These are phyloP conservation scores for Scrobipalpa costella DNA, from an alignment of 2,888 invertebrate species.

Conservation along the genomic window DNA sequence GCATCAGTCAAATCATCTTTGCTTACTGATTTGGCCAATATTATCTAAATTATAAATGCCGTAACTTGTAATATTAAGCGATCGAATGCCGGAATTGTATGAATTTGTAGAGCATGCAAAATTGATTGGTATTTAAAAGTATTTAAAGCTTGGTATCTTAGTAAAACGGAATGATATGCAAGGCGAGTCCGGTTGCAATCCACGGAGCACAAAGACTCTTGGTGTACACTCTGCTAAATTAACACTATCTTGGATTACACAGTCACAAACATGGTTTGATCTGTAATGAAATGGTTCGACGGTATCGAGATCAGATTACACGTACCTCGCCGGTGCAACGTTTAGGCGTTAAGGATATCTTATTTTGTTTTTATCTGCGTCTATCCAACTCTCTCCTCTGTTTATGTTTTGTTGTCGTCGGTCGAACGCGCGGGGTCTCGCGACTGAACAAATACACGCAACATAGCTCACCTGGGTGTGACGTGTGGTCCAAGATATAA, in stretches of 20 bases:
- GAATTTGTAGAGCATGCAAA: slow-evolving; percentile 20
- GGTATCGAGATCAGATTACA: slow-evolving; percentile 10
- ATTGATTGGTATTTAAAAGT: slow-evolving; percentile 21
- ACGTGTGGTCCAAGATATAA: slow-evolving; percentile 80
- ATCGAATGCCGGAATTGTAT: not conserved
- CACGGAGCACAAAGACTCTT: slow-evolving; percentile 81
- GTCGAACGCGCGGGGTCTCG: slow-evolving; percentile 60
- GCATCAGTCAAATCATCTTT: not conserved
- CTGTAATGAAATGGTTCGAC: not conserved
- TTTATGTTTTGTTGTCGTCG: slow-evolving; percentile 59
- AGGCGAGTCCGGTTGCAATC: slow-evolving; percentile 82
- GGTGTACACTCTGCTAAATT: slow-evolving; percentile 74
- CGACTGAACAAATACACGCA: slow-evolving; percentile 76
- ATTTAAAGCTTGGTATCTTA: slow-evolving; percentile 31
- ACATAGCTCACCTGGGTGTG: slow-evolving; percentile 76
- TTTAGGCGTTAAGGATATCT: slow-evolving; percentile 41
- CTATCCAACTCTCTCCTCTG: slow-evolving; percentile 75
- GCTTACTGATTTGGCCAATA: not conserved
- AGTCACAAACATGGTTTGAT: slow-evolving; percentile 72
- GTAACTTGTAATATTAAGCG: slow-evolving; percentile 1
- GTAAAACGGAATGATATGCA: slow-evolving; percentile 57
- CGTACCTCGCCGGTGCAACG: slow-evolving; percentile 29
- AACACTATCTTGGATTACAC: slow-evolving; percentile 81
- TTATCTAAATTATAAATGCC: not conserved
- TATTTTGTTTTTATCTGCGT: slow-evolving; percentile 66